Evolutionary conservation across 2,113 vertebrate species (phyloP).

Genomic region (Phrynocephalus versicolor): DNA sequence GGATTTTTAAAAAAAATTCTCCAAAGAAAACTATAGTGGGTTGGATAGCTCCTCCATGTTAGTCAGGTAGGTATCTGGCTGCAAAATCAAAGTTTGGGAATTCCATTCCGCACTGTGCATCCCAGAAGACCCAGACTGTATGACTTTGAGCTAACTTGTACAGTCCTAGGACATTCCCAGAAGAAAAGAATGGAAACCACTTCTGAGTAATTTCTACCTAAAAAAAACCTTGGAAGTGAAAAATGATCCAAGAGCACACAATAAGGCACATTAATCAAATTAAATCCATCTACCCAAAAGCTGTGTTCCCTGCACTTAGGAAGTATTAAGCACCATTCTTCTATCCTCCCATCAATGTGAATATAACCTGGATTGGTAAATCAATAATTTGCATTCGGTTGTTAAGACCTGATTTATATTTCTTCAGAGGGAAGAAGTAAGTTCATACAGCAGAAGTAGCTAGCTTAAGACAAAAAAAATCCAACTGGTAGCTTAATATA

Average conservation of each 20-base stretch:
- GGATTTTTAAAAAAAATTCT: not conserved
- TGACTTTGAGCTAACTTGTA: no score
- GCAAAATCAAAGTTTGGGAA: no score
- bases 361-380: not conserved
- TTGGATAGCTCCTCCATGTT: no score
- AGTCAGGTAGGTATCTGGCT: no score
- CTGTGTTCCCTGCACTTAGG: not conserved
- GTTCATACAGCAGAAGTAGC: conserved; percentile 21
- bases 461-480: conserved; percentile 28
- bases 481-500: conserved; percentile 49
- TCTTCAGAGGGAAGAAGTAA: conserved; percentile 19
- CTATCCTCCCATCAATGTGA: not conserved
- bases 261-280: no score
- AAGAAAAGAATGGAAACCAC: no score
- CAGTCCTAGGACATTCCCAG: no score
- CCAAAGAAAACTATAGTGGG: not conserved
- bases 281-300: not conserved
- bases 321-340: not conserved
- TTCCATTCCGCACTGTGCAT: no score
- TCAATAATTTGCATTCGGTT: not conserved
- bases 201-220: no score
- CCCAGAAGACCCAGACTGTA: no score
- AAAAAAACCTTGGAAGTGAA: no score
- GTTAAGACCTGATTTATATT: not conserved
- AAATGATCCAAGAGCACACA: no score